phyloP scores from a whole-genome alignment of 2,113 vertebrate species.

The Pachyramphus minor region DNA sequence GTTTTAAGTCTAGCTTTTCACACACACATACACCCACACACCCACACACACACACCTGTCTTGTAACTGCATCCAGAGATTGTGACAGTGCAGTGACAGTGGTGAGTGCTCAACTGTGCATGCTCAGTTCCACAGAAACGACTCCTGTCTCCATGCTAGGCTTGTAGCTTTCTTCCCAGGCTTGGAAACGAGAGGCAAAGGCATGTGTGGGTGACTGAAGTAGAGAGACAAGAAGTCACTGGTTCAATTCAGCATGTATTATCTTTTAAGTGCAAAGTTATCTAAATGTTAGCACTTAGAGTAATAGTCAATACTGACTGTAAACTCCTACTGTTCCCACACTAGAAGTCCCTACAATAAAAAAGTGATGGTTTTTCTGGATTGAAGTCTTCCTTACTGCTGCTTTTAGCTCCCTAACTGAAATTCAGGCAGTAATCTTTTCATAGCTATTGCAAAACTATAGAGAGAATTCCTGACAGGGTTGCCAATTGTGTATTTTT shows the following conservation, averaged over 20 bases:
- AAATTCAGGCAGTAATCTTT: neutral
- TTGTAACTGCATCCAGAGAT: neutral
- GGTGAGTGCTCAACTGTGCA: neutral
- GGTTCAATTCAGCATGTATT: neutral
- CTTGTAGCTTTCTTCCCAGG: neutral
- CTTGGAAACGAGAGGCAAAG: neutral
- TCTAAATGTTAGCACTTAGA: neutral
- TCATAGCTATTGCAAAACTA: neutral
- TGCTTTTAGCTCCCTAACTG: neutral
- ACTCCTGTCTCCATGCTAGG: fast-evolving
- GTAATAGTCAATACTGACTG: neutral
- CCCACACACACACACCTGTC: neutral
- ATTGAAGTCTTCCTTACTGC: neutral
- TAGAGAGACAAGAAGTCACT: neutral
- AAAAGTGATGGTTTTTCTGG: neutral
- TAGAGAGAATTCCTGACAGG: neutral
- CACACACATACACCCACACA: too few species aligned
- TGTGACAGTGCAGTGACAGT: fast-evolving
- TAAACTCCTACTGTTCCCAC: neutral
- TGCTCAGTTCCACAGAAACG: neutral
- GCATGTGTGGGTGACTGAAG: neutral
- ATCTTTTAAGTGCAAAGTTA: neutral
- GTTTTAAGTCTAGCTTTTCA: neutral
- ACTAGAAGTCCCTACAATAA: neutral
- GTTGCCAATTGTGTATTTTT: neutral